These are phyloP conservation scores for Eulemur coronatus DNA, from an alignment of 2,797 vertebrate species.

Conservation along the genomic window DNA sequence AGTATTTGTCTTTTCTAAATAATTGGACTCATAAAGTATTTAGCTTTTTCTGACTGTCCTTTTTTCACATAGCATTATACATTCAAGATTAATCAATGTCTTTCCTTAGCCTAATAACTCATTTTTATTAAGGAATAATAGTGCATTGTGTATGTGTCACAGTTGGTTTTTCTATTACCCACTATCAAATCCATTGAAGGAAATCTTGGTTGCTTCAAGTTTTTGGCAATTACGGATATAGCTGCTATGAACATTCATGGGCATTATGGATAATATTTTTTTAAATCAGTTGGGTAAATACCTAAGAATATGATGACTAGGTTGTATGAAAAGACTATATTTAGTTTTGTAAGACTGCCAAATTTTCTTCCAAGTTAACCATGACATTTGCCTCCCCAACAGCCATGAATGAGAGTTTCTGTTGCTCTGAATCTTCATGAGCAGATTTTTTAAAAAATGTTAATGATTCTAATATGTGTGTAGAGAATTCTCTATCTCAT, in stretches of 20 bases:
- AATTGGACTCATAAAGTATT: not conserved
- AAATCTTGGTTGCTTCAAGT: not conserved
- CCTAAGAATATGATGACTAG: not conserved
- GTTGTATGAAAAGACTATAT: not conserved
- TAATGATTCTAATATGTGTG: not conserved
- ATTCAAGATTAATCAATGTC: not conserved
- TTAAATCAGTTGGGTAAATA: not conserved
- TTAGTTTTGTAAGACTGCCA: not conserved
- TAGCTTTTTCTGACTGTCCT: not conserved
- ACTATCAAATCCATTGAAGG: not conserved
- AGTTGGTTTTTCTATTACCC: not conserved
- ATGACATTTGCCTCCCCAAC: not conserved
- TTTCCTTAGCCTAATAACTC: not conserved
- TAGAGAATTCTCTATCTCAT: not conserved
- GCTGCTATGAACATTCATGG: not conserved
- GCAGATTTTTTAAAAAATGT: not conserved
- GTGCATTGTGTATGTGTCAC: not conserved
- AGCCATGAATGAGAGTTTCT: not conserved
- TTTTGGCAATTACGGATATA: not conserved
- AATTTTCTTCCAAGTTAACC: not conserved
- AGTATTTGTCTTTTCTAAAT: not conserved
- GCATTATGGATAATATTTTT: not conserved
- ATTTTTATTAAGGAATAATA: not conserved
- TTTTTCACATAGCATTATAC: not conserved
- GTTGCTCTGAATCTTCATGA: not conserved